Evolutionary conservation across 2,888 invertebrate species (phyloP), one percentile per base, ranked within the genome.

Genomic region (Abrostola tripartita): DNA sequence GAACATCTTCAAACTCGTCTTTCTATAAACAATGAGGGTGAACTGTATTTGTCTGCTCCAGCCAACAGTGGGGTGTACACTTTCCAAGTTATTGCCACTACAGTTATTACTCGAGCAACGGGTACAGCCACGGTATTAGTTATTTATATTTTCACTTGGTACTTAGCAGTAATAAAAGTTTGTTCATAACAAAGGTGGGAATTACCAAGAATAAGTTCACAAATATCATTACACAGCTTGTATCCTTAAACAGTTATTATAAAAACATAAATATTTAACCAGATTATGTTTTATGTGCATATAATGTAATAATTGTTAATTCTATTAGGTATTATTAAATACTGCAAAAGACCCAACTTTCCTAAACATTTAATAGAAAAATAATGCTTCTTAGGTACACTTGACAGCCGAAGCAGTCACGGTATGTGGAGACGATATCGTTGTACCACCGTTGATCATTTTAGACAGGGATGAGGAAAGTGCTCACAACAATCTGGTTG

Each of bases 401-500:
- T 78, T 94, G 12, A 84, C 87, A 65, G 89, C 91, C 6, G 86
- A 90, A 52, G 84, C 82, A 9, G 61, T 83, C 38, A 81, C 83
- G 5, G 72, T 80, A 40, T 91, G 92, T 67, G 85, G 80, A 6
- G 82, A 82, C 9, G 77, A 87, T 7, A 72, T 84, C 1, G 86
- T 81, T 0, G 74, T 90, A 35, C 85, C 90, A 24, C 94, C 95
- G 5, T 74, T 95, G 5, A 88, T 92, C 38, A 81, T 93, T 24
- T 61, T 93, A 56, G 89, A 94, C 47, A 85, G 91, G 68, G 86
- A 92, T 58, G 95, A 95, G 80, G 94, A 94, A 75, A 83, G 86
- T 54, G 78, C 88, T 0, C 89, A 92, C 65, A 71, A 69, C 9
- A 84, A 92, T 68, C 81, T 95, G 35, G 87, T 93, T 0, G 68